Conservation (phyloP, 2,888 invertebrate species). For the Mycalesis mineus region DNA sequence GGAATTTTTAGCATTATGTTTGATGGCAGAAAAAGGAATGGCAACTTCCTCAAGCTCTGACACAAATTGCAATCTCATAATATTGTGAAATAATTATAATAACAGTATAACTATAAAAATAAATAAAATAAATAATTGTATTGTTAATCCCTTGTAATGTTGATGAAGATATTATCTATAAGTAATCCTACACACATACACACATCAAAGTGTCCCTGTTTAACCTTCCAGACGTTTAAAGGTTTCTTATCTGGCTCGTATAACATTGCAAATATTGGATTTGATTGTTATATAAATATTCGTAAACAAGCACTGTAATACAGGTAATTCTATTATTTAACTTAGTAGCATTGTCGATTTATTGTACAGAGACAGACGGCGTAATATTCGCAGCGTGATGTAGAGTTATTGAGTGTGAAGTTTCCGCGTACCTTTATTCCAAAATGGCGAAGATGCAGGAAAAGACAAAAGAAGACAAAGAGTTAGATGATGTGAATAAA, state of each 20-base stretch:
- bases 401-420: slow-evolving; percentile 1
- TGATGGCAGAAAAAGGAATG: too few relatives aligned
- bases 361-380: slow-evolving; percentile 7
- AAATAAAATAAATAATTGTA: too few relatives aligned
- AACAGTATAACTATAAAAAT: too few relatives aligned
- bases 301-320: slow-evolving; percentile 32
- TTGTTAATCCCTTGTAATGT: too few relatives aligned
- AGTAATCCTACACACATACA: neutral
- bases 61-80: too few relatives aligned
- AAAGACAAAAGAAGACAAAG: slow-evolving; percentile 28
- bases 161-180: neutral
- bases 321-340: slow-evolving; percentile 40
- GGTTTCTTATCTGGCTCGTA: slow-evolving; percentile 42
- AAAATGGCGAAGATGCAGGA: slow-evolving; percentile 22
- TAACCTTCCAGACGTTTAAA: slow-evolving; percentile 22
- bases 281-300: slow-evolving; percentile 35
- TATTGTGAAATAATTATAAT: too few relatives aligned
- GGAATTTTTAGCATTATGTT: too few relatives aligned
- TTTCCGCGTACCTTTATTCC: neutral
- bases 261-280: slow-evolving; percentile 49
- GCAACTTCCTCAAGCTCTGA: too few relatives aligned
- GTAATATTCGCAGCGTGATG: slow-evolving; percentile 26
- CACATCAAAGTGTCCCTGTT: neutral
- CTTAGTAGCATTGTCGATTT: slow-evolving; percentile 29
- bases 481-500: slow-evolving; percentile 36